These are phyloP conservation scores for Alviniconcha strummeri DNA, from an alignment of 2,888 invertebrate genomes.

Conservation along the genomic window DNA sequence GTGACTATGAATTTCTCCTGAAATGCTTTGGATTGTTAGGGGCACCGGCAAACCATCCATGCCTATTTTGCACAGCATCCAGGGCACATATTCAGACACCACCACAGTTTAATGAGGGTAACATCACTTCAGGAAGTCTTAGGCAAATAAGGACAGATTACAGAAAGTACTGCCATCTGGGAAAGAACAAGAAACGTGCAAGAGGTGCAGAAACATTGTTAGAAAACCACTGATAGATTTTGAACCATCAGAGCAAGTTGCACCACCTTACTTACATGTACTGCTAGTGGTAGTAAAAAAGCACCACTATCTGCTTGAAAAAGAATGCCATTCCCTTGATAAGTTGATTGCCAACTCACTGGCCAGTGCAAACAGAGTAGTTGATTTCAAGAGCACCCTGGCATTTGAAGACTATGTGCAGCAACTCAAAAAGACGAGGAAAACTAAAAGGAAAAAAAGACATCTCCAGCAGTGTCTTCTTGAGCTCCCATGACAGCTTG, in stretches of 20 bases:
- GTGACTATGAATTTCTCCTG: slow-evolving; percentile 9
- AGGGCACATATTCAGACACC: background rate
- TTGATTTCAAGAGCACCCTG: no score
- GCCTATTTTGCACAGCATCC: slow-evolving; percentile 8
- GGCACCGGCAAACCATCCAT: background rate
- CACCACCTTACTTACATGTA: background rate
- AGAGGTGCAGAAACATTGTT: background rate
- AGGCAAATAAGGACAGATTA: background rate
- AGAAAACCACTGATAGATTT: background rate
- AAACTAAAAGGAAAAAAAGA: no score
- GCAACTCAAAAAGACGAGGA: no score
- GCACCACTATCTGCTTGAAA: background rate
- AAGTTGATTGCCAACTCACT: background rate
- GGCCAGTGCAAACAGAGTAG: no score
- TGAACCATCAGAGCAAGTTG: background rate
- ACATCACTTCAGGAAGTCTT: background rate
- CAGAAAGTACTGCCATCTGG: background rate
- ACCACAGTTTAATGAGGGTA: background rate
- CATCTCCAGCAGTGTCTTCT: no score
- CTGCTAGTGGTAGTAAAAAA: background rate
- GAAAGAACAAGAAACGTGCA: background rate
- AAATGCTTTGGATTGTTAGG: slow-evolving; percentile 7
- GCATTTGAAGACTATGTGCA: no score
- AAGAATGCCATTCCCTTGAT: background rate
- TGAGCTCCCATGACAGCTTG: no score